Base-by-base conservation (phyloP, 2,113 vertebrate genomes). In the Larimichthys crocea region DNA sequence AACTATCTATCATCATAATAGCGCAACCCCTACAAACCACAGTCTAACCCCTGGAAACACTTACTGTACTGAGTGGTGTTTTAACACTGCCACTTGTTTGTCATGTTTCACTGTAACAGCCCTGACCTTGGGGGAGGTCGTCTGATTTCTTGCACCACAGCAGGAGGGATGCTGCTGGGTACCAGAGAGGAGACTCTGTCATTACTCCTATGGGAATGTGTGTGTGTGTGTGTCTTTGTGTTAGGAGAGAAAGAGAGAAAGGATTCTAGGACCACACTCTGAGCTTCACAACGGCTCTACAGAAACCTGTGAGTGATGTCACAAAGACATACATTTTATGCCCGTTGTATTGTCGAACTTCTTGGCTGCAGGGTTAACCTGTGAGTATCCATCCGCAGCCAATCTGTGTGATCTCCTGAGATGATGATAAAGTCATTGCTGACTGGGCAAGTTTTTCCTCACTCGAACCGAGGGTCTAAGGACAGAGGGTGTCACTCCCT, bases 121-220 rank as follows among this genome's bases (percentile, higher is more conserved):
- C 17, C 24, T 65, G 71, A 88, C 77, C 61, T 82, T 80, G 61
- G 53, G 49, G 61, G 48, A 84, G 76, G 81, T 62, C 1, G 2
- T 53, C 66, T 85, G 70, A 88, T 91, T 81, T 85, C 46, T 79
- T 15, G 17, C 55, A 82, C 83, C 78, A 65, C 76, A 74, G 81
- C 66, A 46, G 87, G 79, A 74, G 49, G 35, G 40, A 19, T 16
- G 10, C 44, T 65, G 67, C 70, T 52, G 65, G 44, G 52, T 67
- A 56, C 29, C n/a, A 31, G 26, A 59, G 55, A 61, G 26, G 26
- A 71, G 42, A 56, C n/a, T 49, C 66, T 79, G 31, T 46, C 77
- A 65, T 81, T 53, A 69, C 22, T 64, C 44, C 20, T 67, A 31
- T n/a, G 29, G 42, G 52, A 29, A 57, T 29, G 11, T 2, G 31